A percentile compares a stretch with the other conserved stretches of the same genome.
These are phyloP conservation scores for Lordiphosa fenestrarum DNA, from an alignment of 2,888 invertebrate genomes.

Conservation along the genomic window DNA sequence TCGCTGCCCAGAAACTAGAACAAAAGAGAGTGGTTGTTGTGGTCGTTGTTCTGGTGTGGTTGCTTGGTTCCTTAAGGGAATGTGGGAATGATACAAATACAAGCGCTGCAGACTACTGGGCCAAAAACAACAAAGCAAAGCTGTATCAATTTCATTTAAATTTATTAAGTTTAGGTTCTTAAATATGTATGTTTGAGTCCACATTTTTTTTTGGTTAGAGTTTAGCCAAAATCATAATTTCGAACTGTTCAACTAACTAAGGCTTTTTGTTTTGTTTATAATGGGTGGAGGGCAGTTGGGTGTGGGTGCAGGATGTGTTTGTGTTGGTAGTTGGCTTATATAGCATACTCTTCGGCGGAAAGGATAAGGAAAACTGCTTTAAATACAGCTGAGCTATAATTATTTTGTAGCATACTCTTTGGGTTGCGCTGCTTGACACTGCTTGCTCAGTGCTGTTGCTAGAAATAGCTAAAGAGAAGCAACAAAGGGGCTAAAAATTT, in stretches of 20 bases:
- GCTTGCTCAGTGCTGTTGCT: too few species aligned
- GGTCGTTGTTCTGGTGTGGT: not conserved
- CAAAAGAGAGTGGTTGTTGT: constrained; percentile 6
- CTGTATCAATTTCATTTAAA: constrained; percentile 48
- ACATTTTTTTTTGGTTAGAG: constrained; percentile 41
- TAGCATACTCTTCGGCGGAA: too few species aligned
- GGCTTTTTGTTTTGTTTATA: constrained; percentile 12
- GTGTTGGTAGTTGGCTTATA: not conserved
- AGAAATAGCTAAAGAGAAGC: too few species aligned
- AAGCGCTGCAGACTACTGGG: constrained; percentile 7
- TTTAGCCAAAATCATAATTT: constrained; percentile 42
- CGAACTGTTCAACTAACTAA: constrained; percentile 47
- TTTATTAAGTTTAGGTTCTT: constrained; percentile 46
- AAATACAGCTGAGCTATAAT: too few species aligned
- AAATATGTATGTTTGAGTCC: constrained; percentile 60
- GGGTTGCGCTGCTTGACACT: too few species aligned
- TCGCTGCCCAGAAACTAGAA: constrained; percentile 90
- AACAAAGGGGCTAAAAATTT: too few species aligned
- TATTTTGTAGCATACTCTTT: too few species aligned
- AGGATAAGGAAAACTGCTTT: too few species aligned
- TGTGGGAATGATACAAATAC: not conserved
- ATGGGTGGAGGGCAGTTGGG: too few species aligned
- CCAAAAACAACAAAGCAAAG: constrained; percentile 36
- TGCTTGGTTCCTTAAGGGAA: not conserved
- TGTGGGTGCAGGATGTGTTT: not conserved